A percentile compares a stretch with the other conserved stretches of the same genome.
phyloP scores from a whole-genome alignment of 2,888 invertebrate genomes.

The Vesta saturnalis region DNA sequence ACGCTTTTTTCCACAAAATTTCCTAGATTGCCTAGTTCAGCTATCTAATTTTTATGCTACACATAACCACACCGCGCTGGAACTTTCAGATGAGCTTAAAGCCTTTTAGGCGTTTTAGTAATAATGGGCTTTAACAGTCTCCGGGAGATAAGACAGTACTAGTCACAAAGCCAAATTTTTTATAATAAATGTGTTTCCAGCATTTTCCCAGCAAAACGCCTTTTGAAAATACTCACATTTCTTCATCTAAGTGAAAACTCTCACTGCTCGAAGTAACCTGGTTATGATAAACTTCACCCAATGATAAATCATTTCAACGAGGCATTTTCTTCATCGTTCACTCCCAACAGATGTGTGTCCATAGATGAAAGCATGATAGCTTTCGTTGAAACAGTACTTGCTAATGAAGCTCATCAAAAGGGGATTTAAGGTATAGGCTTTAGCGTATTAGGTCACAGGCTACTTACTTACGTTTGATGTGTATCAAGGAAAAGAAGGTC shows the following conservation, averaged over 20 bases:
- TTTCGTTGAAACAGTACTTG: slow-evolving; percentile 20
- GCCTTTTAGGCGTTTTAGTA: neutral
- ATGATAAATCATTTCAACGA: slow-evolving; percentile 29
- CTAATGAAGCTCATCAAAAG: slow-evolving; percentile 20
- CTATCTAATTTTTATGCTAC: slow-evolving; percentile 16
- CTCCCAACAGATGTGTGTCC: slow-evolving; percentile 23
- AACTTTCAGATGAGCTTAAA: neutral
- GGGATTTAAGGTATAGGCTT: slow-evolving; percentile 18
- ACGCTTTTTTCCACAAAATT: neutral
- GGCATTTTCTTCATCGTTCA: slow-evolving; percentile 23
- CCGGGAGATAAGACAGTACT: neutral
- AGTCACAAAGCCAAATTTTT: slow-evolving; percentile 9
- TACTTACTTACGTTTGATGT: neutral
- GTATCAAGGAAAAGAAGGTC: neutral
- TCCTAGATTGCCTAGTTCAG: neutral
- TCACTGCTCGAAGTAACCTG: slow-evolving; percentile 24
- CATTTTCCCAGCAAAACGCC: slow-evolving; percentile 14
- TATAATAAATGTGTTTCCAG: neutral
- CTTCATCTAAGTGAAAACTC: slow-evolving; percentile 41
- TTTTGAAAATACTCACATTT: slow-evolving; percentile 40
- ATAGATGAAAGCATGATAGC: slow-evolving; percentile 34
- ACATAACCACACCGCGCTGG: neutral
- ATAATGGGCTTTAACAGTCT: too few species aligned
- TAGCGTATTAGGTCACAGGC: slow-evolving; percentile 7
- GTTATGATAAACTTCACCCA: slow-evolving; percentile 42